Base-by-base conservation (phyloP, 1,140 invertebrate species). In the Formica selysi region DNA sequence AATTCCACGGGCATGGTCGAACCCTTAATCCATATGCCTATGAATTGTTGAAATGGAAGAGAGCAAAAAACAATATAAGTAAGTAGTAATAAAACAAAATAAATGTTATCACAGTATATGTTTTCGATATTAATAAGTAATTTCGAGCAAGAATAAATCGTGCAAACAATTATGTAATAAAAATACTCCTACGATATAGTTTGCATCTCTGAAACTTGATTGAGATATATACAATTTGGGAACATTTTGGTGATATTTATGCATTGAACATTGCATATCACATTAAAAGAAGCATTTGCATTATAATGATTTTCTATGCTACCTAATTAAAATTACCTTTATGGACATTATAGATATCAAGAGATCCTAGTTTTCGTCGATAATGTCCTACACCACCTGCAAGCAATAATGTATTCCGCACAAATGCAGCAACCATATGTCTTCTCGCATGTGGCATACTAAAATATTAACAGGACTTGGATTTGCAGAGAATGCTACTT, bases 341-440 rank as follows among this genome's bases (percentile, higher is more conserved):
- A 65, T 91, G 70, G 67, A 93, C 73, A 67, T 94, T 44, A 5
- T 91, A 89, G 16, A 92, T 87, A 61, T 90, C 70, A 22, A 92
- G 83, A n/a, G 71, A 74, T 0, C 10, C 51, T 1, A 91, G 41
- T 80, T 93, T 91, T n/a, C 80, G 13, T 48, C 92, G 86, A 85
- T 90, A 80, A n/a, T 22, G 85, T 59, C 92, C 92, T 13, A 93
- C 86, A 36, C 93, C 93, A 29, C 92, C 92, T 2, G 90, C 79
- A 8, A 93, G 36, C 1, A 90, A 38, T 26, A 93, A 71, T 71
- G 90, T 89, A 13, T 93, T 88, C 36, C 83, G 59, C 3, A 93
- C 16, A 85, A 93, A 91, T n/a, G 61, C 86, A 8, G 83, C 85
- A 6, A 91, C 74, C 93, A 93, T 93, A 36, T 93, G 91, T 32